Base-by-base conservation (phyloP, 1,140 invertebrate species). In the Archegozetes longisetosus region DNA sequence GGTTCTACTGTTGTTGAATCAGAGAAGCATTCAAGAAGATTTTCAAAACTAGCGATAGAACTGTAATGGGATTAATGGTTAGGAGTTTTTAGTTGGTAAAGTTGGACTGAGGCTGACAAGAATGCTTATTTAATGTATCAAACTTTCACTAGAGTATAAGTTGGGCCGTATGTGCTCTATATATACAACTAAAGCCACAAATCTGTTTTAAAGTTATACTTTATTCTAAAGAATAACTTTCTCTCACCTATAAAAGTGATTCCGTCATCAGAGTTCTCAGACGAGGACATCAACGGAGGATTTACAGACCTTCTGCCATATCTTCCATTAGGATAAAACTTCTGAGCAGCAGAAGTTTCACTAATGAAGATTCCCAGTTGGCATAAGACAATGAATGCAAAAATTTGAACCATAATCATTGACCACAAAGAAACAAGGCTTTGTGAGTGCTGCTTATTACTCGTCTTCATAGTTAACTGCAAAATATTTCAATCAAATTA, bases 291-390 rank as follows among this genome's bases (percentile, higher is more conserved):
- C 2, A 66, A 53, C 9, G 65, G 64, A 12, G 65, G 62, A 2
- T 64, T 29, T 28, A 53, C 53, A 25, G 61, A 63, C 26, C 66
- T 62, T 25, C 66, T 40, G 6, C 66, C 66, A 25, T 67, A 67
- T 14, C 66, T 53, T 1, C 66, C 66, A 51, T 67, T 67, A n/a
- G 66, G 66, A 28, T 66, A 63, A 49, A 67, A 67, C 59, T 67
- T 65, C 59, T 67, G 66, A 3, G 62, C 64, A 25, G 46, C 57
- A 29, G n/a, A 49, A 1, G 57, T 24, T 3, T 46, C 14, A n/a
- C 13, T 52, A 28, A 28, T 62, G 14, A 53, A 27, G 32, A 24
- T 23, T n/a, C n/a, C 27, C 26, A 23, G 27, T 9, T 40, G 6
- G 17, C 32, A 40, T 40, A 40, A 40, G 6, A 40, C 32, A 40